Percentiles rank a stretch among this genome's conserved stretches.
Evolutionary conservation across 2,888 invertebrate species (phyloP).

Genomic region (Lottia gigantea): DNA sequence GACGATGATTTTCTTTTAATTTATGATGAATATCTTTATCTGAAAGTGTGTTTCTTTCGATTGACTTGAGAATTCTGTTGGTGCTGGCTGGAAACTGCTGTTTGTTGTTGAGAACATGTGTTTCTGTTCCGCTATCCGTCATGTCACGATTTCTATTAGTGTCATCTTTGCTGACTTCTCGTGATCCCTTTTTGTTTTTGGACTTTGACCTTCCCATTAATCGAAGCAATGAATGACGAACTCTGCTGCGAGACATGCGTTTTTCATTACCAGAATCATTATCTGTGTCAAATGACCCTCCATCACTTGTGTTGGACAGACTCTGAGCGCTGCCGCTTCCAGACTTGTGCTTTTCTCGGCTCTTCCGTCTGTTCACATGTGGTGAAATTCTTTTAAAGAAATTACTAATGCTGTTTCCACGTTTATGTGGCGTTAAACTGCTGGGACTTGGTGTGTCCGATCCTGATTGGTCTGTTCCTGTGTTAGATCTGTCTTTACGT

Average conservation of each 20-base stretch:
- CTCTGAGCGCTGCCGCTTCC: constrained; percentile 51
- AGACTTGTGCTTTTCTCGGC: constrained; percentile 39
- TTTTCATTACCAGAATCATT: constrained; percentile 38
- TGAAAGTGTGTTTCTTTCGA: constrained; percentile 48
- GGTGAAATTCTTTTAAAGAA: constrained; percentile 61
- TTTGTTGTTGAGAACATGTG: constrained; percentile 15
- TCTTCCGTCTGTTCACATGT: constrained; percentile 39
- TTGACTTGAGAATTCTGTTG: constrained; percentile 50
- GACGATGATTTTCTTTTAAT: constrained; percentile 54
- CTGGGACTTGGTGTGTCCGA: constrained; percentile 18
- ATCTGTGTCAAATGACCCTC: constrained; percentile 20
- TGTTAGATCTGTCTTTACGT: constrained; percentile 23
- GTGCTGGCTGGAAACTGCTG: constrained; percentile 26
- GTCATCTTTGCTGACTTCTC: constrained; percentile 12
- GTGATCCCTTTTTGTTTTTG: constrained; percentile 28
- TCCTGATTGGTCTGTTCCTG: constrained; percentile 17
- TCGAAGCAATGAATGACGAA: constrained; percentile 54
- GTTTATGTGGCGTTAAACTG: constrained; percentile 52
- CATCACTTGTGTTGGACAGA: constrained; percentile 37
- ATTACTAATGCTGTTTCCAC: constrained; percentile 59
- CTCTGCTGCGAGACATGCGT: constrained; percentile 46
- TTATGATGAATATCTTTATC: constrained; percentile 57
- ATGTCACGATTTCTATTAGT: constrained; percentile 13
- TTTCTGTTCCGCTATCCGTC: constrained; percentile 16
- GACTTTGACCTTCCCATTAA: constrained; percentile 46